A percentile compares a stretch with the other conserved stretches of the same genome.
Conservation (phyloP, 2,888 invertebrate species). For the Limenitis camilla region DNA sequence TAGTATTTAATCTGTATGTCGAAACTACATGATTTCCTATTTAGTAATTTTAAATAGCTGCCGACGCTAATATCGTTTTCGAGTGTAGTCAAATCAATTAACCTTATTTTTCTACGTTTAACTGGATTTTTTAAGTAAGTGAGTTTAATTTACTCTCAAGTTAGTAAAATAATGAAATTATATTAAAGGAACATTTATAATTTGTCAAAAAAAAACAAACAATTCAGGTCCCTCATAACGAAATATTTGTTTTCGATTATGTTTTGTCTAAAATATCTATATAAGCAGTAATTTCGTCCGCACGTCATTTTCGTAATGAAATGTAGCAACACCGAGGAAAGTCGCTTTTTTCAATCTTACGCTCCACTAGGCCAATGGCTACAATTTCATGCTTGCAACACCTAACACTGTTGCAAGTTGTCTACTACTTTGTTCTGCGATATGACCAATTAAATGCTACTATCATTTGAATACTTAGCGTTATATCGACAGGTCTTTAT, state of each 20-base stretch:
- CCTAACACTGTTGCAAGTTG: constrained; percentile 51
- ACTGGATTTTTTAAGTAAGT: background rate
- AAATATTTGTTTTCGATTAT: too few species aligned
- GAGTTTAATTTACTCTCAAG: too few species aligned
- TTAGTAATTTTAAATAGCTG: constrained; percentile 1
- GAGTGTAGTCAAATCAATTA: constrained; percentile 1
- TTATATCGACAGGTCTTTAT: too few species aligned
- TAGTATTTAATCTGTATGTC: background rate
- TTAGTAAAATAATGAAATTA: too few species aligned
- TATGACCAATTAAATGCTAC: constrained; percentile 29
- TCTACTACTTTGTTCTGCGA: constrained; percentile 37
- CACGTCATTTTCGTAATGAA: constrained; percentile 50
- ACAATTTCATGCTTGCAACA: constrained; percentile 69
- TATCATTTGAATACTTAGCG: constrained; percentile 22
- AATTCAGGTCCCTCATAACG: too few species aligned
- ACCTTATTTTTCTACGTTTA: background rate
- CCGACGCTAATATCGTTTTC: background rate
- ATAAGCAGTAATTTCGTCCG: constrained; percentile 3
- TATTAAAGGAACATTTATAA: too few species aligned
- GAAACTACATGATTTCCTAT: background rate
- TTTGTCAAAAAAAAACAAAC: too few species aligned
- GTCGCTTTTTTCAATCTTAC: constrained; percentile 66
- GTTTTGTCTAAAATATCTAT: too few species aligned
- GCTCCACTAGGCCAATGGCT: constrained; percentile 63
- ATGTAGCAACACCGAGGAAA: constrained; percentile 60